Conservation (phyloP, 2,888 invertebrate genomes). For the Drosophila picticornis region DNA sequence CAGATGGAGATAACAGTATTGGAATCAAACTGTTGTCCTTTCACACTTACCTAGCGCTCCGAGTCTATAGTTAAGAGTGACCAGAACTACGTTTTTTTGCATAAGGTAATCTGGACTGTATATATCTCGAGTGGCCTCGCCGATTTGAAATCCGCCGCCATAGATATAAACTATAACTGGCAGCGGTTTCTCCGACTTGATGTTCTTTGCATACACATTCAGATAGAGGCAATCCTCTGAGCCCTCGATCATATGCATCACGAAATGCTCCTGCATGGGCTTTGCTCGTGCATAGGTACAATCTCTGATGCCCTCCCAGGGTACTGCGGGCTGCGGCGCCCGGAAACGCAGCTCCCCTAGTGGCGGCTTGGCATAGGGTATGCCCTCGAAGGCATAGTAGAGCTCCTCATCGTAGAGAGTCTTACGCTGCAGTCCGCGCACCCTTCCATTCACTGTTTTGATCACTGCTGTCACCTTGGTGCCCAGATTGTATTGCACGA, state of each 20-base stretch:
- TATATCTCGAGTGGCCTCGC: conserved; percentile 80
- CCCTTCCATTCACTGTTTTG: conserved; percentile 71
- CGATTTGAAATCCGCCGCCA: conserved; percentile 85
- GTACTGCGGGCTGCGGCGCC: conserved; percentile 83
- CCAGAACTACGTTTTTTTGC: conserved; percentile 84
- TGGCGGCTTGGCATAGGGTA: conserved; percentile 84
- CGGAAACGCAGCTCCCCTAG: conserved; percentile 81
- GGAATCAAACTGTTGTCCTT: not conserved
- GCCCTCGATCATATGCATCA: conserved; percentile 82
- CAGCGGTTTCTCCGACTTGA: conserved; percentile 65
- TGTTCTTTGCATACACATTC: conserved; percentile 83
- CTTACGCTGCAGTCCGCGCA: conserved; percentile 76
- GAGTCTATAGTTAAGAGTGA: conserved; percentile 85
- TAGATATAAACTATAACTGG: conserved; percentile 86
- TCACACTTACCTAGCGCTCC: conserved; percentile 83
- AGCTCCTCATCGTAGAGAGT: conserved; percentile 68
- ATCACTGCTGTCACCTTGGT: conserved; percentile 73
- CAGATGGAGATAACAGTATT: not conserved
- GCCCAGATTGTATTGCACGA: conserved; percentile 73
- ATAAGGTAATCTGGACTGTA: conserved; percentile 85
- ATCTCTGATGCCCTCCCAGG: conserved; percentile 85
- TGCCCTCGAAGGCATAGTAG: conserved; percentile 77
- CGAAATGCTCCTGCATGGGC: conserved; percentile 77
- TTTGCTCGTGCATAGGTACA: conserved; percentile 79
- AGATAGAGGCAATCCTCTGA: conserved; percentile 86